A percentile compares a stretch with the other conserved stretches of the same genome.
Evolutionary conservation across 2,797 vertebrate genomes (phyloP).

Genomic region (Phylloscopus collybita): DNA sequence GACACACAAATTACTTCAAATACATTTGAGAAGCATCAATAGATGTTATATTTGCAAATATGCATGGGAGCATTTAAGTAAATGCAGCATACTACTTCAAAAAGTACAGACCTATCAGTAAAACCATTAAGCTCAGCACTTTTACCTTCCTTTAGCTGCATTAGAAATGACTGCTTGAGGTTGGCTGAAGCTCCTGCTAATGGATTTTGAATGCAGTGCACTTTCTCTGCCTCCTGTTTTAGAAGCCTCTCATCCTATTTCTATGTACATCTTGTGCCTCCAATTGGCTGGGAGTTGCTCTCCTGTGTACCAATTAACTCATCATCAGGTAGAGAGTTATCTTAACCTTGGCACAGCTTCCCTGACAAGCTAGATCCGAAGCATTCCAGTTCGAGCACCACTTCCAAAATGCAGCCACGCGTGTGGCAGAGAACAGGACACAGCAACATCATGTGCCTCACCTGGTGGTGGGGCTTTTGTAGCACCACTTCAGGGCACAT

Average conservation of each 20-base stretch:
- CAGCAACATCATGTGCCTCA: accelerated
- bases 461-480: accelerated
- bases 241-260: neutral
- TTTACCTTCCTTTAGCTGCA: constrained; percentile 27
- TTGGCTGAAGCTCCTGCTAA: constrained; percentile 18
- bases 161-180: constrained; percentile 30
- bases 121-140: constrained; percentile 35
- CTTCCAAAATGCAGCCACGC: neutral
- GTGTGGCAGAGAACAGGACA: accelerated
- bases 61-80: neutral
- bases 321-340: neutral
- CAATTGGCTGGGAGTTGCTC: neutral
- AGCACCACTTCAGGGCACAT: neutral
- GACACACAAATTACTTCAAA: neutral
- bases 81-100: neutral
- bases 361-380: neutral
- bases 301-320: neutral
- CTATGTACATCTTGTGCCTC: neutral
- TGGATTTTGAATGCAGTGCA: constrained; percentile 3
- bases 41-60: neutral
- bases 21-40: neutral
- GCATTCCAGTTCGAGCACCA: neutral
- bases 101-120: neutral
- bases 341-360: neutral
- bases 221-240: constrained; percentile 3